Conservation (phyloP, 1,140 invertebrate species). For the Littorina saxatilis region DNA sequence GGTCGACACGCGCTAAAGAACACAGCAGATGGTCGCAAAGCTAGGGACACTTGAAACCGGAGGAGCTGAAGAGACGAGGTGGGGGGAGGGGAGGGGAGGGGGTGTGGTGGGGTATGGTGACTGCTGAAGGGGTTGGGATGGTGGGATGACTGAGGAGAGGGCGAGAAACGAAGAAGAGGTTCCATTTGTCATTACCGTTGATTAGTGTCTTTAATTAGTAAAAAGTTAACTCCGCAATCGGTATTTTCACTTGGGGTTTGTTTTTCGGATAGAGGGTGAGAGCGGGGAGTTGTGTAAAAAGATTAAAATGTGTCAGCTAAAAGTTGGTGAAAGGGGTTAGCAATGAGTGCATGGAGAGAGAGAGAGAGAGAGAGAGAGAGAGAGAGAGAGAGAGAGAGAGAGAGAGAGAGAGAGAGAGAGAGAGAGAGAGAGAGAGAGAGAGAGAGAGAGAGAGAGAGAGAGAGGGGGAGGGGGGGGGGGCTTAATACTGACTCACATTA, state of each 20-base stretch:
- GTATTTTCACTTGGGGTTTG: too few species aligned
- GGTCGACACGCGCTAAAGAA: conserved; percentile 12
- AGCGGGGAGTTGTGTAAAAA: too few species aligned
- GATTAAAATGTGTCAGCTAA: too few species aligned
- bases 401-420: not conserved
- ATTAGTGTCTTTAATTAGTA: not conserved
- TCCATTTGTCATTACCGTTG: too few species aligned
- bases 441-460: not conserved
- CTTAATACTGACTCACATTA: too few species aligned
- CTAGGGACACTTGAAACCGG: too few species aligned
- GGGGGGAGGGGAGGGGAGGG: not conserved
- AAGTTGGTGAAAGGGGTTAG: too few species aligned
- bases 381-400: not conserved
- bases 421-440: not conserved
- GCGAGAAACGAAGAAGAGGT: too few species aligned
- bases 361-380: not conserved
- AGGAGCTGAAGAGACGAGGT: not conserved
- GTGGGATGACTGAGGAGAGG: not conserved
- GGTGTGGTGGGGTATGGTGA: not conserved
- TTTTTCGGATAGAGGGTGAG: not conserved
- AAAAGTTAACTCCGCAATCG: too few species aligned
- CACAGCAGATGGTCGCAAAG: not conserved
- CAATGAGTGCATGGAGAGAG: too few species aligned
- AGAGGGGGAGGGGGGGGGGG: not conserved
- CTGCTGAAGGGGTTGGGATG: not conserved